A percentile compares a stretch with the other conserved stretches of the same genome.
These are phyloP conservation scores for Zeus faber DNA, from an alignment of 2,113 vertebrate genomes.

Conservation along the genomic window DNA sequence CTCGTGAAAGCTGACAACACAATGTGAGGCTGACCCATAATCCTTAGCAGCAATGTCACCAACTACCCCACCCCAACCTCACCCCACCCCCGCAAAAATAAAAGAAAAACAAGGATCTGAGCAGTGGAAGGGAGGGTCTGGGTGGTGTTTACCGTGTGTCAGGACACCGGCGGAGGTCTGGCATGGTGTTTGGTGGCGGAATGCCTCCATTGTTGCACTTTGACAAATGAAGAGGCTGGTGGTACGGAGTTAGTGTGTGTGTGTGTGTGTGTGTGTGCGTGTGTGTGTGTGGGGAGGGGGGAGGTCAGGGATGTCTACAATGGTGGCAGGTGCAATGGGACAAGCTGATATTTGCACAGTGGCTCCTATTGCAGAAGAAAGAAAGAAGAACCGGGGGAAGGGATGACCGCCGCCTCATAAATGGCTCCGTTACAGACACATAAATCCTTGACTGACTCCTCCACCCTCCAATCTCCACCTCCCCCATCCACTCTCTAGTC, in stretches of 20 bases:
- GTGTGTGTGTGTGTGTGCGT: constrained; percentile 7
- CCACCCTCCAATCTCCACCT: constrained; percentile 32
- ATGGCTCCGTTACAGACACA: constrained; percentile 62
- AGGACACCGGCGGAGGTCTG: constrained; percentile 43
- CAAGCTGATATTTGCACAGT: constrained; percentile 74
- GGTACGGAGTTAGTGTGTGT: constrained; percentile 46
- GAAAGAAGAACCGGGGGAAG: constrained; percentile 63
- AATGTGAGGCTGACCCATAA: constrained; percentile 37
- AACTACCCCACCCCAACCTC: constrained; percentile 8
- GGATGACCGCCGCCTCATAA: constrained; percentile 61
- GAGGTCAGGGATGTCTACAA: constrained; percentile 21
- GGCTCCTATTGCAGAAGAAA: constrained; percentile 66
- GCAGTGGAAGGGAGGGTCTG: not conserved
- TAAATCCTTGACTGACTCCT: constrained; percentile 67
- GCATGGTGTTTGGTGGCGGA: constrained; percentile 53
- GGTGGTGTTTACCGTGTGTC: constrained; percentile 54
- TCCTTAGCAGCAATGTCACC: constrained; percentile 19
- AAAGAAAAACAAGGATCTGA: constrained; percentile 38
- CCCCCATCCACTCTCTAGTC: not conserved
- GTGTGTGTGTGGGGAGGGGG: constrained; percentile 41
- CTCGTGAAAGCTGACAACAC: constrained; percentile 22
- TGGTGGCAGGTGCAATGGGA: constrained; percentile 77
- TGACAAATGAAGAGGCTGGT: constrained; percentile 72
- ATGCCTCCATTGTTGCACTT: constrained; percentile 66
- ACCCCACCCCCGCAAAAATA: constrained; percentile 12